Percentiles rank a stretch among this genome's conserved stretches.
Evolutionary conservation across 1,140 invertebrate species (phyloP).

Genomic region (Saxidomus purpurata): DNA sequence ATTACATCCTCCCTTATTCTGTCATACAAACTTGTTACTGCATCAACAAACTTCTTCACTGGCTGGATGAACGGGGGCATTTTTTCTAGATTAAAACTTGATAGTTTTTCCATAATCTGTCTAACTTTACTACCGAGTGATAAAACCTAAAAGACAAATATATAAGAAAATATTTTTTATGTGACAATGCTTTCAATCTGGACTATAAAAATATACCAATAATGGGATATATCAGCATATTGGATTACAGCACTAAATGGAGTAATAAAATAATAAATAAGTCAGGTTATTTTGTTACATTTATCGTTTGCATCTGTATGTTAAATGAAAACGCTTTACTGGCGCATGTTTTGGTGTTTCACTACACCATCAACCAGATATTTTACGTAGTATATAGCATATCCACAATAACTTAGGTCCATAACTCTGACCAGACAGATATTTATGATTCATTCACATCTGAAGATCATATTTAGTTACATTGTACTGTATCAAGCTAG

Average conservation of each 20-base stretch:
- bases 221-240: neutral
- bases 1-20: slow-evolving; percentile 73
- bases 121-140: neutral
- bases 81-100: slow-evolving; percentile 64
- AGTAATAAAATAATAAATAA: neutral
- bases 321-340: too few relatives aligned
- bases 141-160: neutral
- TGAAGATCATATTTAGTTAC: too few relatives aligned
- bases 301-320: neutral
- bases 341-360: too few relatives aligned
- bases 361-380: too few relatives aligned
- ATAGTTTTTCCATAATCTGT: neutral
- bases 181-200: neutral
- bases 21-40: slow-evolving; percentile 65
- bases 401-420: too few relatives aligned
- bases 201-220: too few relatives aligned
- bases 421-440: too few relatives aligned
- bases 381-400: too few relatives aligned
- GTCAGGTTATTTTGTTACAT: neutral
- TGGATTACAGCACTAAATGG: neutral
- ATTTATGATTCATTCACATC: too few relatives aligned
- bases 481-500: too few relatives aligned
- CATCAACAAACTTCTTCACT: slow-evolving; percentile 63
- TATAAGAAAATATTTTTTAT: neutral
- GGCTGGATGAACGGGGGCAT: slow-evolving; percentile 68